phyloP scores from a whole-genome alignment of 1,140 invertebrate species.

The Drosophila kepulauana region DNA sequence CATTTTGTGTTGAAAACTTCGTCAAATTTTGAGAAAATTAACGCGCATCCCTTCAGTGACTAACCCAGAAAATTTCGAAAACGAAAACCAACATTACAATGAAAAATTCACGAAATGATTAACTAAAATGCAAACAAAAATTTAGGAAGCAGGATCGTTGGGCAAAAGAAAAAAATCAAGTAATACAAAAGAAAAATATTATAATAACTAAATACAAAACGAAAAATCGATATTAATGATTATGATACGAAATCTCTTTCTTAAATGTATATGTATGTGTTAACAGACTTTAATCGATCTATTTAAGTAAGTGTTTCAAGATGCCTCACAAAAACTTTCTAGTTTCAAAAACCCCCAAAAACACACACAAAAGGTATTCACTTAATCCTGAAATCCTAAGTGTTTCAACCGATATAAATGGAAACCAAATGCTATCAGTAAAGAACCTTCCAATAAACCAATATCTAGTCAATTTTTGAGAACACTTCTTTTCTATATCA shows the following conservation, averaged over 20 bases:
- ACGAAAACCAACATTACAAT: constrained; percentile 45
- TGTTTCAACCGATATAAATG: constrained; percentile 14
- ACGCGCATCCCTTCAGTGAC: constrained; percentile 61
- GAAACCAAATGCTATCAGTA: constrained; percentile 78
- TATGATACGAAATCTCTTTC: constrained; percentile 51
- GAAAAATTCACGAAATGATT: constrained; percentile 50
- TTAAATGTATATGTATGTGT: constrained; percentile 51
- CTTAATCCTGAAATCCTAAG: constrained; percentile 38
- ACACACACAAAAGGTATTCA: constrained; percentile 64
- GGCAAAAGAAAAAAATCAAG: constrained; percentile 31
- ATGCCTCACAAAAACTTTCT: constrained; percentile 50
- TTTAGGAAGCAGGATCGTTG: constrained; percentile 84
- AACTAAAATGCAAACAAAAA: constrained; percentile 66
- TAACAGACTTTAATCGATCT: constrained; percentile 56
- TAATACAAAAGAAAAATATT: constrained; percentile 15
- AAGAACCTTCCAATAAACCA: constrained; percentile 73
- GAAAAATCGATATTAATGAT: constrained; percentile 50
- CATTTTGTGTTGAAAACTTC: constrained; percentile 54
- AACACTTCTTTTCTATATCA: constrained; percentile 31
- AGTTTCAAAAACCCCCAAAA: constrained; percentile 38
- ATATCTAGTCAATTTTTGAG: constrained; percentile 23
- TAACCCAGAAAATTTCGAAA: constrained; percentile 10
- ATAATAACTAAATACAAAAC: constrained; percentile 20
- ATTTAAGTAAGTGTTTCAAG: constrained; percentile 70
- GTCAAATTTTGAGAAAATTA: constrained; percentile 74